A percentile compares a stretch with the other conserved stretches of the same genome.
Evolutionary conservation across 2,888 invertebrate genomes (phyloP).

Genomic region (Hirtodrosophila histrioides): DNA sequence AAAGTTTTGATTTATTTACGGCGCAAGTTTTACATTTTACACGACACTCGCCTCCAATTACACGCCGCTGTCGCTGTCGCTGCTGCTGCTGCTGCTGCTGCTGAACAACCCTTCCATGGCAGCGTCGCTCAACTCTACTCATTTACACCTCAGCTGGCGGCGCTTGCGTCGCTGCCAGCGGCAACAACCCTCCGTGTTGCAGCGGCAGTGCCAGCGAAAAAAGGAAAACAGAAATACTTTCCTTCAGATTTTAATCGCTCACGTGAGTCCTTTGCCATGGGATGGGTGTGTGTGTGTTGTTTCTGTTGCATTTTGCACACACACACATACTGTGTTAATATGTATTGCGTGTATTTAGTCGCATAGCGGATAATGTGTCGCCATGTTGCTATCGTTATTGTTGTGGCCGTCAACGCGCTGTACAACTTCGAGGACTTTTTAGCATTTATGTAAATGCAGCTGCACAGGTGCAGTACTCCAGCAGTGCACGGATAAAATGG

Average conservation of each 20-base stretch:
- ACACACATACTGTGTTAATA: constrained; percentile 2
- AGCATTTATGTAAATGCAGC: constrained; percentile 58
- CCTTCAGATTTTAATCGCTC: constrained; percentile 80
- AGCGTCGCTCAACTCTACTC: constrained; percentile 59
- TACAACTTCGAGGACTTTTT: constrained; percentile 47
- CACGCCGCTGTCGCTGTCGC: constrained; percentile 58
- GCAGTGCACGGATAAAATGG: not conserved
- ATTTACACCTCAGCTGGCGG: constrained; percentile 67
- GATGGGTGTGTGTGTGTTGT: constrained; percentile 29
- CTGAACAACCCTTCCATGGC: constrained; percentile 57
- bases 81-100: constrained; percentile 9
- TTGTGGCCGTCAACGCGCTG: constrained; percentile 51
- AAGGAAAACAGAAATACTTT: constrained; percentile 73
- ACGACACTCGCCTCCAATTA: constrained; percentile 81
- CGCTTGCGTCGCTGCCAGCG: constrained; percentile 9
- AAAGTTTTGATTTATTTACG: constrained; percentile 82
- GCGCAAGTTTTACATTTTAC: constrained; percentile 80
- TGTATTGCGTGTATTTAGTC: constrained; percentile 62
- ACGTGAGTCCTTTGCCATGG: constrained; percentile 66
- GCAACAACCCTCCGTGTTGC: constrained; percentile 66
- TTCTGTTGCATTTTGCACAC: constrained; percentile 27
- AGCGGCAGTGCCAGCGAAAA: constrained; percentile 21
- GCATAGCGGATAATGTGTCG: constrained; percentile 71
- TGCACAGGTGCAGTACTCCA: constrained; percentile 24
- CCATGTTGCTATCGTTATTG: constrained; percentile 54